phyloP scores from a whole-genome alignment of 2,113 vertebrate species.

The Corythaeola cristata region DNA sequence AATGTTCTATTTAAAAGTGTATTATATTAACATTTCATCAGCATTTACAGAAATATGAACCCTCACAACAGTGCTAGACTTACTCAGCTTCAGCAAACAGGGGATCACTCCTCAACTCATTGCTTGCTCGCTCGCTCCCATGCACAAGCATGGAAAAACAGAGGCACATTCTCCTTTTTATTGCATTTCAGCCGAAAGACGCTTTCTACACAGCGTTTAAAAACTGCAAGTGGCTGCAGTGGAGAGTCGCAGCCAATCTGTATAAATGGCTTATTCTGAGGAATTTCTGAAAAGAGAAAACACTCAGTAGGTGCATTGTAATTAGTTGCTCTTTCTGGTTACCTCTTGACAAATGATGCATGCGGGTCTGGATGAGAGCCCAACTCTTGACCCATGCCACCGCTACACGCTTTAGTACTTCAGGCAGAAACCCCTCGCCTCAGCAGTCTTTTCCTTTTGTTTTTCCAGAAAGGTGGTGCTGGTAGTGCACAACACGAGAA shows the following conservation, averaged over 20 bases:
- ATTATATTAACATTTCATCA: conserved; percentile 62
- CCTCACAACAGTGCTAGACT: background rate
- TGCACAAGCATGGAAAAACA: background rate
- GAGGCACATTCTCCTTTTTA: background rate
- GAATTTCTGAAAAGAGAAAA: conserved; percentile 33
- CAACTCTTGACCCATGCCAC: conserved; percentile 64
- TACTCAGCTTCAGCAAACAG: background rate
- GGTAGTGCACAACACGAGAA: conserved; percentile 17
- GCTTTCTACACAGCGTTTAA: conserved; percentile 14
- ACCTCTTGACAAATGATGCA: conserved; percentile 62
- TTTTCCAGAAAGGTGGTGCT: background rate
- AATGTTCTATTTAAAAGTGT: conserved; percentile 29
- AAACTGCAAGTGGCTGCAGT: conserved; percentile 14
- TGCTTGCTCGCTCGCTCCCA: background rate
- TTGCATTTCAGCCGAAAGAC: background rate
- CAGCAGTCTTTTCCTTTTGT: conserved; percentile 35
- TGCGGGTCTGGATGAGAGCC: conserved; percentile 31
- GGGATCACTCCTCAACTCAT: background rate
- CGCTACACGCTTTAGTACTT: conserved; percentile 42
- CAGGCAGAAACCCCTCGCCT: conserved; percentile 34
- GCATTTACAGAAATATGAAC: conserved; percentile 35
- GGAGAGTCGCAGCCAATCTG: background rate
- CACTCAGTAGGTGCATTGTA: conserved; percentile 16
- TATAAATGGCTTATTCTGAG: background rate
- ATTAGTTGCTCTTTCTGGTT: conserved; percentile 62